Evolutionary conservation across 1,140 invertebrate genomes (phyloP), one percentile per base, ranked within the genome.

Genomic region (Drosophila dunni): DNA sequence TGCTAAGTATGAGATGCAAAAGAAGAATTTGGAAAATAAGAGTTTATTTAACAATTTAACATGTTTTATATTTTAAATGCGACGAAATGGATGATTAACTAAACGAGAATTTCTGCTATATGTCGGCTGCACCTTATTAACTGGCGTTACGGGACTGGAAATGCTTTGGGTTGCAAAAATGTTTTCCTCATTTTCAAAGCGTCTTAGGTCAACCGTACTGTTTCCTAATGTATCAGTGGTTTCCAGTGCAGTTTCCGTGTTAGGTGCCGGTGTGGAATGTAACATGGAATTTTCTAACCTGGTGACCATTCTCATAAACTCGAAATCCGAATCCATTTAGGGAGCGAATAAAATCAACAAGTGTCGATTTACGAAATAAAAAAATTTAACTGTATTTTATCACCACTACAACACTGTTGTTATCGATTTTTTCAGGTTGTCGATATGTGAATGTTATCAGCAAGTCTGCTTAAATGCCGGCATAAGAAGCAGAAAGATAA

Each of bases 401-500:
- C 38, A 33, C 36, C 15, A 67, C 10, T 33, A 15, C 40, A 13
- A 56, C 46, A 10, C 9, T 29, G 11, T 17, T 20, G 9, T 13
- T 62, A 71, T 69, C 66, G 66, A 57, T 69, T 56, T 24, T 13
- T 20, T 29, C 6, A 29, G 0, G 40, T 45, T 10, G 15, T 24
- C 13, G 17, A 44, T 15, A 53, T 44, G 38, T 8, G 13, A 8
- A n/a, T 64, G 68, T 40, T 68, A 67, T 67, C 46, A 48, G 15
- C n/a, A 45, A 33, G 33, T 29, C 17, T 42, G n/a, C 68, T 75
- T 44, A 72, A 78, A 79, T 79, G 71, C 80, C 84, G 84, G 79
- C 34, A 63, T 53, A 73, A 77, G 70, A 72, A 53, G 66, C 61
- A 74, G 79, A 74, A 69, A 89, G 80, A 81, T 83, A 89, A 88